Conservation (phyloP, 2,797 vertebrate genomes). For the Sebastes alutus region DNA sequence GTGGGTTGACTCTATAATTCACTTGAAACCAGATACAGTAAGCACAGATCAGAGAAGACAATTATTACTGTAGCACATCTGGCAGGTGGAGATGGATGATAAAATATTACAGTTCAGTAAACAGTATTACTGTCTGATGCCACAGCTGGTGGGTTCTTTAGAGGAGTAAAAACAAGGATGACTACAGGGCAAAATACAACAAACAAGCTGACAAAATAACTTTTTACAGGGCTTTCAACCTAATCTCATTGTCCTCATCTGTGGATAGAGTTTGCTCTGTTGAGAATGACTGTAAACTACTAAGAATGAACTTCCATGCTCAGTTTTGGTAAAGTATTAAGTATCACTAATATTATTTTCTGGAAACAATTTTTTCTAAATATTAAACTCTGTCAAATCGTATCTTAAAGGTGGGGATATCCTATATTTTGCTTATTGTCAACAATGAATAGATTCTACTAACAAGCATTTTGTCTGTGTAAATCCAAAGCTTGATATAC, state of each 20-base stretch:
- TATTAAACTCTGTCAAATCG: too few species aligned
- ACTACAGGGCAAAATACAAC: neutral
- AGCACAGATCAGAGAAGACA: conserved; percentile 42
- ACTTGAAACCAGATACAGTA: conserved; percentile 16
- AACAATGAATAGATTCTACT: too few species aligned
- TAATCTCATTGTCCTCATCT: neutral
- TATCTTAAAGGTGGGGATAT: too few species aligned
- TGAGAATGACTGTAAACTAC: neutral
- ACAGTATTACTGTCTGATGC: neutral
- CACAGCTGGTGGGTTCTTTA: conserved; percentile 27
- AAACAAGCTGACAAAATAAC: neutral
- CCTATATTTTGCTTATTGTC: too few species aligned
- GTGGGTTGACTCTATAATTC: conserved; percentile 8
- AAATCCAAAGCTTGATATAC: too few species aligned
- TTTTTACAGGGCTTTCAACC: neutral
- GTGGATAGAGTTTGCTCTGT: neutral
- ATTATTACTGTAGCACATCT: conserved; percentile 37
- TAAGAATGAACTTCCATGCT: too few species aligned
- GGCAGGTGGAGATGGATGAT: conserved; percentile 17
- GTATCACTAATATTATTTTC: too few species aligned
- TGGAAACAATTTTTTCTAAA: fast-evolving
- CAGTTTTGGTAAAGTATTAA: too few species aligned
- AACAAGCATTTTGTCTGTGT: too few species aligned
- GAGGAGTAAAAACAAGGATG: neutral
- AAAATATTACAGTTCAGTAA: conserved; percentile 7